These are phyloP conservation scores for Conopomorpha cramerella DNA, from an alignment of 1,140 invertebrate species.

Conservation along the genomic window DNA sequence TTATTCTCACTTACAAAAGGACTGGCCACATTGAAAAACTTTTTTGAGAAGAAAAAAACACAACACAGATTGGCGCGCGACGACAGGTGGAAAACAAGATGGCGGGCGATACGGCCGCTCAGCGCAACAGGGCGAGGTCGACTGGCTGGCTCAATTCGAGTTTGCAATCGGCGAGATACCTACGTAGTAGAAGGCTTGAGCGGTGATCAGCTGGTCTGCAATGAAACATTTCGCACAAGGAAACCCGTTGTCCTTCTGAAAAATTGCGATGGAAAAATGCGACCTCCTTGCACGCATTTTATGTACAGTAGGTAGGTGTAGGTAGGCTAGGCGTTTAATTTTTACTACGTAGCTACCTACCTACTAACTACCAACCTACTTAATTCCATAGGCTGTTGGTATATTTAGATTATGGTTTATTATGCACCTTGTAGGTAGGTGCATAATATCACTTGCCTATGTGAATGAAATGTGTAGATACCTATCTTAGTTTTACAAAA, in stretches of 20 bases:
- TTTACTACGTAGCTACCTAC: background rate
- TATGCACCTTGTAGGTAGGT: background rate
- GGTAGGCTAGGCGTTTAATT: background rate
- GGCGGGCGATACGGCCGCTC: conserved; percentile 22
- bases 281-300: too few relatives aligned
- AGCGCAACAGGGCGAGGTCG: conserved; percentile 36
- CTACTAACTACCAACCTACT: background rate
- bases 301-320: too few relatives aligned
- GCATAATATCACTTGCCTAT: background rate
- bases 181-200: conserved; percentile 26
- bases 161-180: conserved; percentile 30
- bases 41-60: conserved; percentile 7
- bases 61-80: conserved; percentile 21
- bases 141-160: conserved; percentile 20
- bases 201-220: conserved; percentile 20
- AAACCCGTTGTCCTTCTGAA: conserved; percentile 27
- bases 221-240: conserved; percentile 35
- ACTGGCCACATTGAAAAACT: conserved; percentile 10
- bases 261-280: too few relatives aligned
- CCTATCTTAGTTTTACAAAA: too few relatives aligned
- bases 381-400: background rate
- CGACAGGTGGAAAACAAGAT: conserved; percentile 17
- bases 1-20: conserved; percentile 4
- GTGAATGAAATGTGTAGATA: background rate
- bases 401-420: background rate